phyloP scores from a whole-genome alignment of 2,888 invertebrate species.

The Lepidocyrtoides sp. region DNA sequence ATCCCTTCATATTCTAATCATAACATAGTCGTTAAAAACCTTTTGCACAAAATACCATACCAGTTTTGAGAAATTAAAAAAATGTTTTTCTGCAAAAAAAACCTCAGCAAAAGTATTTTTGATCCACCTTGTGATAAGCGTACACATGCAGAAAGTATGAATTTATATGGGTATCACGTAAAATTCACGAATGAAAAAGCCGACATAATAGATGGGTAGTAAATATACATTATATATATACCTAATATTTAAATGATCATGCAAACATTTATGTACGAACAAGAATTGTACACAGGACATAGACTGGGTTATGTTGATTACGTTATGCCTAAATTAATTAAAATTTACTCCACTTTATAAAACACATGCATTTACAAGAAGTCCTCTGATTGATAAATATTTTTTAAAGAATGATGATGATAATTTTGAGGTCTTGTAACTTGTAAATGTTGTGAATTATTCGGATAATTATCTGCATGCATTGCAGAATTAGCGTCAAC shows the following conservation, averaged over 20 bases:
- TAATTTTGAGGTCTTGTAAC: conserved; percentile 46
- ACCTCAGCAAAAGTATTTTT: not conserved
- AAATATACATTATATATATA: not conserved
- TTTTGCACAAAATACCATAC: conserved; percentile 8
- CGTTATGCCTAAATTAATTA: not conserved
- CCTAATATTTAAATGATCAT: not conserved
- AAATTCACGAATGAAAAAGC: not conserved
- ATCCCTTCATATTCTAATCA: not conserved
- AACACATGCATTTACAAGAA: conserved; percentile 16
- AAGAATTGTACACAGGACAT: no score
- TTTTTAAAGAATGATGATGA: conserved; percentile 8
- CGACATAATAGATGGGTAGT: not conserved
- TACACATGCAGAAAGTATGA: not conserved
- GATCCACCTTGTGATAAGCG: not conserved
- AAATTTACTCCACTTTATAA: not conserved
- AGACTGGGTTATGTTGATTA: no score
- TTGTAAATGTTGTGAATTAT: conserved; percentile 60
- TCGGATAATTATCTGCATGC: conserved; percentile 58
- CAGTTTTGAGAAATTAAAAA: conserved; percentile 11
- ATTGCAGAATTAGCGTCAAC: conserved; percentile 18
- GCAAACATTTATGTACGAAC: not conserved
- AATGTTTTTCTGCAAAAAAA: not conserved
- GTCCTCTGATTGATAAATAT: conserved; percentile 2
- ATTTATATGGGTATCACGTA: not conserved
- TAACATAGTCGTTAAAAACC: not conserved